Evolutionary conservation across 2,113 vertebrate species (phyloP).

Genomic region (Rhinichthys klamathensis): DNA sequence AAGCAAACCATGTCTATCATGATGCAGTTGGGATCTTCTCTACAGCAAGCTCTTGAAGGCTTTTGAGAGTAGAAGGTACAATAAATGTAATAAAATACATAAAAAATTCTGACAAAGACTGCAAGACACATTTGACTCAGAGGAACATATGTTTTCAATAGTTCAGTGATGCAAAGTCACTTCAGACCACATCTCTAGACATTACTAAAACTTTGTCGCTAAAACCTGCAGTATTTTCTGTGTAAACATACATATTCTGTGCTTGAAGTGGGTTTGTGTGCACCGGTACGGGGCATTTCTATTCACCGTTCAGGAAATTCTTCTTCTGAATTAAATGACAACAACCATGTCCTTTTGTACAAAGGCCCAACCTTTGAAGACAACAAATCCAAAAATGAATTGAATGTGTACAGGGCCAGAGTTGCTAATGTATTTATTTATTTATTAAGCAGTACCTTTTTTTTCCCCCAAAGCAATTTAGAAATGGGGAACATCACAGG

Average conservation of each 20-base stretch:
- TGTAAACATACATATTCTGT: background rate
- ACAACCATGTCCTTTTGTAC: too few species aligned
- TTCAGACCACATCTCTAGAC: too few species aligned
- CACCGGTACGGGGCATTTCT: background rate
- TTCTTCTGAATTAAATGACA: background rate
- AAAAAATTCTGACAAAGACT: background rate
- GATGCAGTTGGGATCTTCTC: background rate
- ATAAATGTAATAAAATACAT: background rate
- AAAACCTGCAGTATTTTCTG: background rate
- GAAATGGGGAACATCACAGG: too few species aligned
- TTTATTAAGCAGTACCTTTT: background rate
- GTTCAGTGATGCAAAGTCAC: too few species aligned
- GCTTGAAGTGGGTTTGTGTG: background rate
- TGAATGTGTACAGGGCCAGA: too few species aligned
- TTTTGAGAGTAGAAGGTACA: background rate
- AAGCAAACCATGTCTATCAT: background rate
- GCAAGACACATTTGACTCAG: background rate
- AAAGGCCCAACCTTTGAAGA: background rate
- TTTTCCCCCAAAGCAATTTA: too few species aligned
- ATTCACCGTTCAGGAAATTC: background rate
- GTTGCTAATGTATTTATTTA: background rate
- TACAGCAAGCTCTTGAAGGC: background rate
- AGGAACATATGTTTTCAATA: too few species aligned
- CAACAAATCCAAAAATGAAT: background rate
- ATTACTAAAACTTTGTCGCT: too few species aligned